Evolutionary conservation across 1,140 invertebrate genomes (phyloP).

Genomic region (Gonioctena quinquepunctata): DNA sequence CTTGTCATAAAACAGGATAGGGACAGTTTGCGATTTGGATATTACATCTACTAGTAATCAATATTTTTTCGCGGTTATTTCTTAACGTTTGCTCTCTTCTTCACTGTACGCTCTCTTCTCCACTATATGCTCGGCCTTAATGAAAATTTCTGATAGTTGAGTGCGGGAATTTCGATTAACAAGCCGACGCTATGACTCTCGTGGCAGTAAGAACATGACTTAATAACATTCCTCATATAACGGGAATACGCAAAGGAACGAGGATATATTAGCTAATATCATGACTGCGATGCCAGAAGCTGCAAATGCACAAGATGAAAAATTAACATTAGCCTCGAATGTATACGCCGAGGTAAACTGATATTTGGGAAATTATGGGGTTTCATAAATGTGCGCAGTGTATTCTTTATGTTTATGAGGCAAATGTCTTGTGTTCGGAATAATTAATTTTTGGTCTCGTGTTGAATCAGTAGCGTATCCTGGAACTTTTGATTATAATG

Average conservation of each 20-base stretch:
- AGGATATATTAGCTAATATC: conserved; percentile 6
- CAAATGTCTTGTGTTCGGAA: neutral
- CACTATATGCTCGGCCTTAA: too few species aligned
- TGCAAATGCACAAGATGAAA: neutral
- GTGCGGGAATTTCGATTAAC: neutral
- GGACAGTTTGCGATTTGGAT: too few species aligned
- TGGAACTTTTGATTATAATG: neutral
- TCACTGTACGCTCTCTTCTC: too few species aligned
- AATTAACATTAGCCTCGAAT: conserved; percentile 1
- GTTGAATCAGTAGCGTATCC: neutral
- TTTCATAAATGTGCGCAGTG: neutral
- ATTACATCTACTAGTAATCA: too few species aligned
- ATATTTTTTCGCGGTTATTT: too few species aligned
- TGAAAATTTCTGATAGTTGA: neutral
- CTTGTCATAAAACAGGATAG: too few species aligned
- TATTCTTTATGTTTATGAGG: neutral
- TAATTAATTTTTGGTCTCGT: neutral
- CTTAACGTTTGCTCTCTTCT: too few species aligned
- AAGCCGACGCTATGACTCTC: neutral
- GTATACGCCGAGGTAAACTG: neutral
- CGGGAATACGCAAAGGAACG: neutral
- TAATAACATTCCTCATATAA: conserved; percentile 8
- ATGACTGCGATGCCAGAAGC: neutral
- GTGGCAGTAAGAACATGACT: neutral
- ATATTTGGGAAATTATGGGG: neutral